Conservation (phyloP, 2,797 vertebrate species). For the Sebastes cheni region DNA sequence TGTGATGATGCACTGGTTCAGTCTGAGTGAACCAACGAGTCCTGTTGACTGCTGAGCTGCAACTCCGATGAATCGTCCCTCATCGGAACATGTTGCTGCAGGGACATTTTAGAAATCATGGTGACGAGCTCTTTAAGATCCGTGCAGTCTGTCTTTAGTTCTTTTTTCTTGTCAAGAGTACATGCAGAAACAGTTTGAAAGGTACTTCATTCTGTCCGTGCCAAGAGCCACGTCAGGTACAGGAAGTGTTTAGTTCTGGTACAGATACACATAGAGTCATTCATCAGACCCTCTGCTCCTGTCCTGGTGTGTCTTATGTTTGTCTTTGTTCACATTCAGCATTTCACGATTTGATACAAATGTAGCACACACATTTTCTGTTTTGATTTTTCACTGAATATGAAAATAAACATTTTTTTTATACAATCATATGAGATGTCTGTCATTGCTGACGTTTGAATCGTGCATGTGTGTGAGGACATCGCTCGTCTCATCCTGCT, state of each 20-base stretch:
- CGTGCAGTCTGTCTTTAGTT: neutral
- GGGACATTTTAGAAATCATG: neutral
- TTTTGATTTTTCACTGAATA: conserved; percentile 34
- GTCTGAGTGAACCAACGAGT: neutral
- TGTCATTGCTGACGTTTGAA: neutral
- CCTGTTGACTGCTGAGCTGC: neutral
- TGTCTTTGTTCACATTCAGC: neutral
- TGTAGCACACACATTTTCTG: neutral
- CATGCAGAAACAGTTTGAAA: neutral
- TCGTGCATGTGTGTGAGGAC: neutral
- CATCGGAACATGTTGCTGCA: neutral
- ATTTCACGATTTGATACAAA: neutral
- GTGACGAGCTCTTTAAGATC: neutral
- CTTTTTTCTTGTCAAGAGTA: neutral
- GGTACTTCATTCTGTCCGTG: neutral
- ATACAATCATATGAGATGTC: neutral
- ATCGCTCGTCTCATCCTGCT: neutral
- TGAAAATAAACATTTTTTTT: conserved; percentile 39
- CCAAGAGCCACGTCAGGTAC: neutral
- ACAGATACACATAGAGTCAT: neutral
- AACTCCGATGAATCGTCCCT: neutral
- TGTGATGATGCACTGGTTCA: neutral
- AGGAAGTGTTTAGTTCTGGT: neutral
- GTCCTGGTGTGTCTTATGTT: neutral
- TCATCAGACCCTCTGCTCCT: neutral